phyloP scores from a whole-genome alignment of 37 sponge, comb jelly and placozoan species.

The Ianthella basta region DNA sequence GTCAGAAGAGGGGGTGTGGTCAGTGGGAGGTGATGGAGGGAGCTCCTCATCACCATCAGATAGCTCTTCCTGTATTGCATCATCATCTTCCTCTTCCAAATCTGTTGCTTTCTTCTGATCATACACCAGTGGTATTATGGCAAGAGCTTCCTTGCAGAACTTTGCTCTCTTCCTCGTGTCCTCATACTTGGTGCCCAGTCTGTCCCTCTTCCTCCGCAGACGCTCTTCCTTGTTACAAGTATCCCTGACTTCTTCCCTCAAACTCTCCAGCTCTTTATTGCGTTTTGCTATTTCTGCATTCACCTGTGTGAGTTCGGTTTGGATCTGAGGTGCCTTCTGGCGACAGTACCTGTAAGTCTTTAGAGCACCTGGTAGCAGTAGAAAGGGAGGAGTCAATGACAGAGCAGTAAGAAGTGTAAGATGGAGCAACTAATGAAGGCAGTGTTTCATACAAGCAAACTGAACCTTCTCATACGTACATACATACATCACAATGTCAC shows the following conservation, averaged over 20 bases:
- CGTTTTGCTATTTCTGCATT: slow-evolving; percentile 1
- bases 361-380: slow-evolving; percentile 1
- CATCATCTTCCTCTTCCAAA: slow-evolving; percentile 11
- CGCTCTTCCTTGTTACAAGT: slow-evolving; percentile 12
- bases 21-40: slow-evolving; percentile 13
- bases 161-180: slow-evolving; percentile 12
- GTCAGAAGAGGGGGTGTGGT: slow-evolving; percentile 8
- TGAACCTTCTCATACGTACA: no score
- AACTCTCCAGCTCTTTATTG: background rate
- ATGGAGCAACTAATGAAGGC: no score
- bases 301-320: background rate
- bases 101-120: background rate
- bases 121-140: background rate
- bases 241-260: background rate
- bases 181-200: background rate
- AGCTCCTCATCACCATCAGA: slow-evolving; percentile 12
- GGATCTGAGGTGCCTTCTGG: background rate
- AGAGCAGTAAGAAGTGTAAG: no score
- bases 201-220: slow-evolving; percentile 18
- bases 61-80: background rate
- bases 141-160: slow-evolving; percentile 23
- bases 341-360: slow-evolving; percentile 6
- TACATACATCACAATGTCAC: no score
- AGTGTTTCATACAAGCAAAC: no score
- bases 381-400: no score